Percentiles rank a stretch among this genome's conserved stretches.
Evolutionary conservation across 2,797 vertebrate species (phyloP).

Genomic region (Xerus rutilus): DNA sequence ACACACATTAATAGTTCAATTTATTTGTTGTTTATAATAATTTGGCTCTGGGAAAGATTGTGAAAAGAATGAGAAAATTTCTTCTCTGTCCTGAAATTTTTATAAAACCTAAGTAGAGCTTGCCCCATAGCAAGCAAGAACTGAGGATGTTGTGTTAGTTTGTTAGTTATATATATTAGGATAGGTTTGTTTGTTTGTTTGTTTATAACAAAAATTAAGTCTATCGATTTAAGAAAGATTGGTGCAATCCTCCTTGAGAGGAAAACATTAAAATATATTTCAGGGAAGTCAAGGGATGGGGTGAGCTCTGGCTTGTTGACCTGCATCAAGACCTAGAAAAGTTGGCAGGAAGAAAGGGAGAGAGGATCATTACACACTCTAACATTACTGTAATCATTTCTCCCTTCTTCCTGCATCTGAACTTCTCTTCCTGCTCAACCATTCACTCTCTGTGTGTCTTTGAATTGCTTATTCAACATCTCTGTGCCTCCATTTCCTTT

Average conservation of each 20-base stretch:
- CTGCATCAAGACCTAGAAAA: neutral
- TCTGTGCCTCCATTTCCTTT: neutral
- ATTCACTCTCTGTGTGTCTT: neutral
- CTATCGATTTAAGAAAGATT: constrained; percentile 1
- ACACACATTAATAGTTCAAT: neutral
- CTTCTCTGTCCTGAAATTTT: neutral
- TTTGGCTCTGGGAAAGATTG: neutral
- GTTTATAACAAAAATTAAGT: neutral
- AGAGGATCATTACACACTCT: fast-evolving
- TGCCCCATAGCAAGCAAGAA: neutral
- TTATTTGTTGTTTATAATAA: neutral
- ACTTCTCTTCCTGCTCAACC: neutral
- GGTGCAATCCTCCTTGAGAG: neutral
- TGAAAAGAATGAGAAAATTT: neutral
- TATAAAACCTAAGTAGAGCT: neutral
- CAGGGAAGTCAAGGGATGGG: neutral
- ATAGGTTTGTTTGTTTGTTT: neutral
- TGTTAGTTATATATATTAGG: neutral
- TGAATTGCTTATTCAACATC: neutral
- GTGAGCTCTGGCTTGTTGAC: neutral
- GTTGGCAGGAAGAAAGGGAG: neutral
- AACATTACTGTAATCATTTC: neutral
- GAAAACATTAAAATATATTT: neutral
- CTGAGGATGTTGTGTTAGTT: neutral
- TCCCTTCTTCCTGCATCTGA: neutral